Evolutionary conservation across 92 coral and sea anemone genomes (phyloP).

Genomic region (Actinernus sp.): DNA sequence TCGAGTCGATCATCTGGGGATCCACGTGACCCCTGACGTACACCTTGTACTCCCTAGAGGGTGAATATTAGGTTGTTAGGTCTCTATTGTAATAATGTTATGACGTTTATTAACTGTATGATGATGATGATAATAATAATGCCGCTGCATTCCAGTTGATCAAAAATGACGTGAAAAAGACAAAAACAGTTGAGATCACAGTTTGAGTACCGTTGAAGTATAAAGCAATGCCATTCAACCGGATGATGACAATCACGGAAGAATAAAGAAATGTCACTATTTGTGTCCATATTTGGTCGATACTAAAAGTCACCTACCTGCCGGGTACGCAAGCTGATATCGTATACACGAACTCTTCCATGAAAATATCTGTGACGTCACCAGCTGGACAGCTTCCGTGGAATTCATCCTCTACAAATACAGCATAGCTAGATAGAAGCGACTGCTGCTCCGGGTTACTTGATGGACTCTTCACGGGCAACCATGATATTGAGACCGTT

Average conservation of each 20-base stretch:
- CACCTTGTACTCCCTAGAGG: slow-evolving; percentile 54
- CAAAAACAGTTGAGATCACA: too few relatives aligned
- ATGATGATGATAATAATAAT: too few relatives aligned
- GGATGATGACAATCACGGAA: too few relatives aligned
- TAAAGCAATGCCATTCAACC: too few relatives aligned
- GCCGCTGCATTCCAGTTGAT: too few relatives aligned
- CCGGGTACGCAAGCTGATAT: slow-evolving; percentile 55
- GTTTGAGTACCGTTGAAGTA: too few relatives aligned
- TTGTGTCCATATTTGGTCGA: background rate
- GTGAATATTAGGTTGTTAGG: too few relatives aligned
- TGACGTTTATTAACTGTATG: too few relatives aligned
- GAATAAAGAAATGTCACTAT: background rate
- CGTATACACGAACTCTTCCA: slow-evolving; percentile 53
- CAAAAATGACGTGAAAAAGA: too few relatives aligned
- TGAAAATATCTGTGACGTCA: slow-evolving; percentile 55
- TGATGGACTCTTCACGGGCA: slow-evolving; percentile 8
- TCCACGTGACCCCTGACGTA: slow-evolving; percentile 62
- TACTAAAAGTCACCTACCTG: slow-evolving; percentile 8
- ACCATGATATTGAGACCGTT: slow-evolving; percentile 66
- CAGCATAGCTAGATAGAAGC: slow-evolving; percentile 58
- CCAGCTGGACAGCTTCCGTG: slow-evolving; percentile 72
- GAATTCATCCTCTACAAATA: slow-evolving; percentile 68
- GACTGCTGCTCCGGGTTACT: slow-evolving; percentile 15
- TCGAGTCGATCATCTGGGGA: slow-evolving; percentile 50
- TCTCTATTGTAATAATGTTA: too few relatives aligned